A percentile compares a stretch with the other conserved stretches of the same genome.
Evolutionary conservation across 2,888 invertebrate species (phyloP).

Genomic region (Andrena fulva): DNA sequence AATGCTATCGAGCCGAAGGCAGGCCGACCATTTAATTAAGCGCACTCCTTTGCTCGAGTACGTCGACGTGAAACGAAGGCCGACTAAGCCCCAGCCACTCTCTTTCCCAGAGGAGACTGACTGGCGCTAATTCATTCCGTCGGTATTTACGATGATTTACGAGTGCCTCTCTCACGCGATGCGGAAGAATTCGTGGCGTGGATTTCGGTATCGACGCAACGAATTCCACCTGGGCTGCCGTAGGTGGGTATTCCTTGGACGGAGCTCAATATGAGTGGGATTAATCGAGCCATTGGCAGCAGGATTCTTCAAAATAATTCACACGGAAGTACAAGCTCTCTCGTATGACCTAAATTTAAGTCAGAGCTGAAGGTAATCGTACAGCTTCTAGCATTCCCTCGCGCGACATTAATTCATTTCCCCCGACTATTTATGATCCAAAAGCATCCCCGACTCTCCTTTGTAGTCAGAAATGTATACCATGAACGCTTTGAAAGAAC

Average conservation of each 20-base stretch:
- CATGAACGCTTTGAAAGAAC: background rate
- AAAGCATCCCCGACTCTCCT: no score
- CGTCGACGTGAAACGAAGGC: constrained; percentile 25
- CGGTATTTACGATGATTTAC: constrained; percentile 40
- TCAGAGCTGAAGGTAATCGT: background rate
- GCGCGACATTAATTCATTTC: no score
- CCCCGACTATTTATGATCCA: no score
- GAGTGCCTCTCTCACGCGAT: constrained; percentile 51
- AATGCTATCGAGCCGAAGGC: constrained; percentile 42
- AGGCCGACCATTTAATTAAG: constrained; percentile 59
- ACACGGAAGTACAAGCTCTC: constrained; percentile 5
- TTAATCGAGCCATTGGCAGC: constrained; percentile 2
- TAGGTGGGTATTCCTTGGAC: constrained; percentile 2
- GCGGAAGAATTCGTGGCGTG: constrained; percentile 32
- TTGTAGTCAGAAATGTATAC: no score
- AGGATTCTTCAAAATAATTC: constrained; percentile 14
- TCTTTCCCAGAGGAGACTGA: background rate
- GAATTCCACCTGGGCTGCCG: constrained; percentile 11
- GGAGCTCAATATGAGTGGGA: background rate
- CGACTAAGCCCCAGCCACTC: background rate
- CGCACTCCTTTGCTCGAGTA: constrained; percentile 49
- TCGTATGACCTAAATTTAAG: background rate
- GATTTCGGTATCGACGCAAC: constrained; percentile 15
- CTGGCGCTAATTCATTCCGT: constrained; percentile 44
- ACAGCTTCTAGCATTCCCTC: no score